These are phyloP conservation scores for Tridacna crocea DNA, from an alignment of 2,888 invertebrate species.

Conservation along the genomic window DNA sequence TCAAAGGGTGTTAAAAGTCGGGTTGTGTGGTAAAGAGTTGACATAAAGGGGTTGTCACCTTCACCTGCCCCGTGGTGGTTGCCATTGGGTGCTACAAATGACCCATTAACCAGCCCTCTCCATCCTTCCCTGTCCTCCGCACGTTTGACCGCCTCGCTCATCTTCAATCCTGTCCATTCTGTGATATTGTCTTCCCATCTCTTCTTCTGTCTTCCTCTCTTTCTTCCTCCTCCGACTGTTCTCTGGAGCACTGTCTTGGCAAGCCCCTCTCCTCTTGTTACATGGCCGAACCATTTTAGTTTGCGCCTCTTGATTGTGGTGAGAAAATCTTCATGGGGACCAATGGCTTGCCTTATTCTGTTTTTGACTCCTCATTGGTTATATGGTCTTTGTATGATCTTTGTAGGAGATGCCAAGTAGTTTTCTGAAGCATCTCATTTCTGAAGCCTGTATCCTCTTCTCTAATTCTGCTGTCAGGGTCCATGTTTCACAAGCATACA, in stretches of 20 bases:
- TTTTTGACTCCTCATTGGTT: background rate
- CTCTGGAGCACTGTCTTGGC: no score
- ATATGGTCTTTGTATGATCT: background rate
- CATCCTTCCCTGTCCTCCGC: background rate
- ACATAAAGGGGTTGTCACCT: background rate
- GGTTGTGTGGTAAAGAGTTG: no score
- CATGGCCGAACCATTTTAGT: background rate
- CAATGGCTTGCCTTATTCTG: background rate
- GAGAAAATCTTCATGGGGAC: background rate
- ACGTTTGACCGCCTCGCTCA: background rate
- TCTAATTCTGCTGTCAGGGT: no score
- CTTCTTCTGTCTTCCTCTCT: no score
- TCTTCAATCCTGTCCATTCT: background rate
- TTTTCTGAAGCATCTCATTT: background rate
- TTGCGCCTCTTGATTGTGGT: background rate
- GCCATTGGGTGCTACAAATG: no score
- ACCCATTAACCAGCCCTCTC: background rate
- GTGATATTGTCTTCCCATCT: background rate
- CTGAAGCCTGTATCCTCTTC: background rate
- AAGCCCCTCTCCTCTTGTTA: background rate
- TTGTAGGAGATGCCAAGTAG: no score
- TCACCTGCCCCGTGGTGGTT: background rate
- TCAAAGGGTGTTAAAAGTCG: no score
- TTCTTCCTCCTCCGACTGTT: background rate
- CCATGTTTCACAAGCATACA: no score